phyloP scores from a whole-genome alignment of 2,113 vertebrate species.

The Pseudorasbora parva region DNA sequence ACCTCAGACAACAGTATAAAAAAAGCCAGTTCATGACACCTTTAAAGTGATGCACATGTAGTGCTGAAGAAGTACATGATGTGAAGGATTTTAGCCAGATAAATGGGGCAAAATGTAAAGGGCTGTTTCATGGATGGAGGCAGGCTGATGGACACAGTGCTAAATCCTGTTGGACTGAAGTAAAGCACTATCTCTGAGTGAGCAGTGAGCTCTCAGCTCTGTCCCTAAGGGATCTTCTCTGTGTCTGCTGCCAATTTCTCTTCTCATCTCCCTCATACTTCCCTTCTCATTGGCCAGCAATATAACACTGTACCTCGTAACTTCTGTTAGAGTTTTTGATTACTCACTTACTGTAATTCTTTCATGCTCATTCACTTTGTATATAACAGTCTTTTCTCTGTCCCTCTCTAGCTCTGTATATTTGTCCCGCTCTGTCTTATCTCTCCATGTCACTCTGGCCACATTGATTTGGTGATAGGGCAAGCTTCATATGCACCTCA shows the following conservation, averaged over 20 bases:
- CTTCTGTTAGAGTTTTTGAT: conserved; percentile 35
- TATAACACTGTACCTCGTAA: not conserved
- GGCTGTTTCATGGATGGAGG: conserved; percentile 58
- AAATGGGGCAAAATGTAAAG: conserved; percentile 19
- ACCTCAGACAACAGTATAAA: too few species aligned
- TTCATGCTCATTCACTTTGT: conserved; percentile 14
- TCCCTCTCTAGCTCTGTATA: not conserved
- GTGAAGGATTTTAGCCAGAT: not conserved
- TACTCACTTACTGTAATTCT: conserved; percentile 1
- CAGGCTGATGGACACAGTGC: conserved; percentile 65
- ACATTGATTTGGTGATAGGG: conserved; percentile 71
- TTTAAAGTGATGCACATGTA: conserved; percentile 4
- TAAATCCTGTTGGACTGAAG: conserved; percentile 67
- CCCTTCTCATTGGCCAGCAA: not conserved
- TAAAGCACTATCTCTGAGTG: conserved; percentile 58
- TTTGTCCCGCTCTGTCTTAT: conserved; percentile 53
- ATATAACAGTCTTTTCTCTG: not conserved
- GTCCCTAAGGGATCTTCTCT: conserved; percentile 43
- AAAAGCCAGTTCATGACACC: too few species aligned
- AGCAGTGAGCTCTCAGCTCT: not conserved
- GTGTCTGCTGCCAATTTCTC: conserved; percentile 61
- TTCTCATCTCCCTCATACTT: conserved; percentile 40
- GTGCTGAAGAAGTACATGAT: not conserved
- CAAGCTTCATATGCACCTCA: conserved; percentile 62
- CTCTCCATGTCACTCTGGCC: conserved; percentile 59